Conservation (phyloP, 2,113 vertebrate species). For the Myanophis thanlyinensis region DNA sequence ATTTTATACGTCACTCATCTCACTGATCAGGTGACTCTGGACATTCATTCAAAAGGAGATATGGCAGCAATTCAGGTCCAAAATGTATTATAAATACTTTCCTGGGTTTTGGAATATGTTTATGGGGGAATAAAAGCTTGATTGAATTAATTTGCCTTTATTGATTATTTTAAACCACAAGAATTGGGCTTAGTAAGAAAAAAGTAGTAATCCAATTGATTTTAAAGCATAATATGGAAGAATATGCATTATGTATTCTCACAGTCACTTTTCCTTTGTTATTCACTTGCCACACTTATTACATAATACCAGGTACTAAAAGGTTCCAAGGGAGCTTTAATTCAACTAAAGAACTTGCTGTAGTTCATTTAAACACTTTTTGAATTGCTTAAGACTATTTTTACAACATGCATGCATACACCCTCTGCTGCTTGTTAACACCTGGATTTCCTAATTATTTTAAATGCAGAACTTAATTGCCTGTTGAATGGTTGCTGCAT, state of each 20-base stretch:
- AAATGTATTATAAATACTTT: background rate
- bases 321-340: background rate
- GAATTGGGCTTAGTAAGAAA: background rate
- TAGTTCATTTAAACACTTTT: background rate
- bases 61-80: background rate
- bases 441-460: conserved; percentile 35
- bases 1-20: background rate
- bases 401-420: conserved; percentile 11
- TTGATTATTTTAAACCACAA: background rate
- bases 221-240: background rate
- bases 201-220: background rate
- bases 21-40: background rate
- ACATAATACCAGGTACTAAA: background rate
- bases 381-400: background rate
- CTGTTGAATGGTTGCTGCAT: conserved; percentile 43
- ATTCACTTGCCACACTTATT: background rate
- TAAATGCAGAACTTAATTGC: conserved; percentile 59
- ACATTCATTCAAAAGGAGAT: background rate
- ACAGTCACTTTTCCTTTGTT: background rate
- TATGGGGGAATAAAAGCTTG: background rate
- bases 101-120: background rate
- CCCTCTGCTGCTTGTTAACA: conserved; percentile 27
- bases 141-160: background rate
- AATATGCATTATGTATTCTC: background rate
- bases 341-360: background rate